Conservation (phyloP, 2,113 vertebrate species). For the Lepus americanus region DNA sequence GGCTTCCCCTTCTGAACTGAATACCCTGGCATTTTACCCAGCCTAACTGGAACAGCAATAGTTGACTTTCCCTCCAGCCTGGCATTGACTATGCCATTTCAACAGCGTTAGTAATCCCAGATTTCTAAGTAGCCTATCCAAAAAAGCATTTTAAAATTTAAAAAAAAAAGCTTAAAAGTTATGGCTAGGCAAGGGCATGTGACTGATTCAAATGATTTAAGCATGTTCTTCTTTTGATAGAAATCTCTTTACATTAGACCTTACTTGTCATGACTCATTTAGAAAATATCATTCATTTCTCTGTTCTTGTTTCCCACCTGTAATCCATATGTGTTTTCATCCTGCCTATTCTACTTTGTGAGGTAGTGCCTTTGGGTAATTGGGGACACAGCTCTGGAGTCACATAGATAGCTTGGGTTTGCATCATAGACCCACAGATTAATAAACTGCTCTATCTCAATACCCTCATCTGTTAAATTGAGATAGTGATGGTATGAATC, state of each 20-base stretch:
- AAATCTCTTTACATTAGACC: not conserved
- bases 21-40: not conserved
- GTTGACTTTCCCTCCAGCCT: not conserved
- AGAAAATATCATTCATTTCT: not conserved
- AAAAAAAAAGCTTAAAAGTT: not conserved
- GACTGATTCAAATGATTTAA: not conserved
- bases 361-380: not conserved
- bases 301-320: not conserved
- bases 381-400: not conserved
- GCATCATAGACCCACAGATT: not conserved
- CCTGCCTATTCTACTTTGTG: not conserved
- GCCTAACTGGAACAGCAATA: not conserved
- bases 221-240: not conserved
- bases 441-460: not conserved
- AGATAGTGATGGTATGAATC: too few species aligned
- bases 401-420: not conserved
- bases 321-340: not conserved
- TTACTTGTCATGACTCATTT: not conserved
- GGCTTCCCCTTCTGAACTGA: not conserved
- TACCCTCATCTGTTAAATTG: constrained; percentile 24
- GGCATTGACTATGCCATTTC: not conserved
- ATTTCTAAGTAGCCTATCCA: not conserved
- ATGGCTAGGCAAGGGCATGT: not conserved
- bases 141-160: not conserved
- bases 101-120: not conserved